These are phyloP conservation scores for Gymnodraco acuticeps DNA, from an alignment of 2,797 vertebrate species.

Conservation along the genomic window DNA sequence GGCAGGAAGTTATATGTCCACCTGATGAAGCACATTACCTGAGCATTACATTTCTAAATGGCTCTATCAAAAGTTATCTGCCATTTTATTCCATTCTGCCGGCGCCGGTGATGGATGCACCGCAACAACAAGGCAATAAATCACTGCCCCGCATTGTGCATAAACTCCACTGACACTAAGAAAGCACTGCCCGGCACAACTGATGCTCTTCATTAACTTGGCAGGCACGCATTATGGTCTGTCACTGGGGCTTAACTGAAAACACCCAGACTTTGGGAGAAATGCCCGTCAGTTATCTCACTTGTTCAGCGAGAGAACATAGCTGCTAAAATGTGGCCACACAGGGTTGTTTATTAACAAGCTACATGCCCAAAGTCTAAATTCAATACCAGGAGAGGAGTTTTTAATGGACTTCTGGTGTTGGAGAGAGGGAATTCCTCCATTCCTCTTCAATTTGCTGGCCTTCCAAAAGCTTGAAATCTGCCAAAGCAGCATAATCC, in stretches of 20 bases:
- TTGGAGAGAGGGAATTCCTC: not conserved
- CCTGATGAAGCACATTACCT: conserved; percentile 74
- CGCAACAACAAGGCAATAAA: conserved; percentile 56
- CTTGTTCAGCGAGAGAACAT: conserved; percentile 11
- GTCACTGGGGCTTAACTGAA: conserved; percentile 29
- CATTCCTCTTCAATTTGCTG: not conserved
- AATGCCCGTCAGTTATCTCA: conserved; percentile 1
- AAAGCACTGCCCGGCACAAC: conserved; percentile 45
- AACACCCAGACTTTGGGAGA: conserved; percentile 15
- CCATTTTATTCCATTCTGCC: conserved; percentile 56
- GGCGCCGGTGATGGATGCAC: conserved; percentile 69
- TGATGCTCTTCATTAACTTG: conserved; percentile 58
- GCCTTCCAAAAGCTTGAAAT: not conserved
- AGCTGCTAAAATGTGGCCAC: conserved; percentile 17
- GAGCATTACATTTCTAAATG: conserved; percentile 70
- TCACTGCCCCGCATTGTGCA: conserved; percentile 59
- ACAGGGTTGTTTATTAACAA: not conserved
- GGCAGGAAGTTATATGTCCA: conserved; percentile 42
- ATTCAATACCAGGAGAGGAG: not conserved
- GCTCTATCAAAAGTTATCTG: conserved; percentile 69
- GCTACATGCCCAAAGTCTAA: not conserved
- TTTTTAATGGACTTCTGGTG: not conserved
- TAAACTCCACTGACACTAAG: conserved; percentile 65
- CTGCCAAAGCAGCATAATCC: not conserved
- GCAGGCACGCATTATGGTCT: conserved; percentile 23